These are phyloP conservation scores for Copidosoma floridanum DNA, from an alignment of 1,140 invertebrate species.

Conservation along the genomic window DNA sequence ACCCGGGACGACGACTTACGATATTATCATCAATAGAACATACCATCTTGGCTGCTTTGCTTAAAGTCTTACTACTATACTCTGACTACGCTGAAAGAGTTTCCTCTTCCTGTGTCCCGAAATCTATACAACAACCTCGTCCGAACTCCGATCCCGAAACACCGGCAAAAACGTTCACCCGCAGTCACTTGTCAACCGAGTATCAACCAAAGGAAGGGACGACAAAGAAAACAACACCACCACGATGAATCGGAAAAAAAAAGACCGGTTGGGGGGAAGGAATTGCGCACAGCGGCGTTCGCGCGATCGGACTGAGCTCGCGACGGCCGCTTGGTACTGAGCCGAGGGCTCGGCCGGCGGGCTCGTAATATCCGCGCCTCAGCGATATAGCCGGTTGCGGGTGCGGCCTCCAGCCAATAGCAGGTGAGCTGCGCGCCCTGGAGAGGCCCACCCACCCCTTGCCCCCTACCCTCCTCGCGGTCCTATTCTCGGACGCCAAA, in stretches of 20 bases:
- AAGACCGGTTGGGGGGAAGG: neutral
- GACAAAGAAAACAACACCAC: no score
- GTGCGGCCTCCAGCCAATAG: slow-evolving; percentile 38
- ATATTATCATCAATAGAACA: slow-evolving; percentile 53
- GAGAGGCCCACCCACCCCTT: slow-evolving; percentile 37
- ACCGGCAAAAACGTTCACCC: no score
- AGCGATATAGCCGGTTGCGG: slow-evolving; percentile 53
- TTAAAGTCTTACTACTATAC: slow-evolving; percentile 5
- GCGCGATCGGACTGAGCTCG: neutral
- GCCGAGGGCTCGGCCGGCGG: slow-evolving; percentile 24
- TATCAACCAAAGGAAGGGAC: no score
- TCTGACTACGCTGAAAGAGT: neutral
- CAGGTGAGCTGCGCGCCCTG: slow-evolving; percentile 18
- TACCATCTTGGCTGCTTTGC: slow-evolving; percentile 47
- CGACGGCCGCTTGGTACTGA: slow-evolving; percentile 36
- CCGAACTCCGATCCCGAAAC: no score
- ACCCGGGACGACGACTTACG: slow-evolving; percentile 55
- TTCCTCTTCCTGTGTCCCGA: no score
- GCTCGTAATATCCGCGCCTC: slow-evolving; percentile 50
- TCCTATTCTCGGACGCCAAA: slow-evolving; percentile 34
- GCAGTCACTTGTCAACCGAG: no score
- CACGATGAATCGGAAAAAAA: no score
- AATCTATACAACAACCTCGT: no score
- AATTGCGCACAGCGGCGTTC: slow-evolving; percentile 8
- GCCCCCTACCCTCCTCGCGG: no score